phyloP scores from a whole-genome alignment of 2,888 invertebrate species.

The Habroteleia sp. region DNA sequence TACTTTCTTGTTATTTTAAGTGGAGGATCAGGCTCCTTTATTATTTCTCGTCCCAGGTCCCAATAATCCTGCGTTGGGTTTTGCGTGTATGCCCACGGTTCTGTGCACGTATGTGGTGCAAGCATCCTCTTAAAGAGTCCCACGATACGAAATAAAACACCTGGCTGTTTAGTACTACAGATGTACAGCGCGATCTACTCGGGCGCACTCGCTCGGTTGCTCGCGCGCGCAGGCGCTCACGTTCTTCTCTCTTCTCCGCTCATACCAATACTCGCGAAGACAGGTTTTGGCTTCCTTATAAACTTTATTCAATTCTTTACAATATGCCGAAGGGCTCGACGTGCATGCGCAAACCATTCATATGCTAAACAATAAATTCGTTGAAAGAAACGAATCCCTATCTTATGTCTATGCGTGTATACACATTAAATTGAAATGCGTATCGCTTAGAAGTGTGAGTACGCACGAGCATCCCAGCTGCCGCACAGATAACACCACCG shows the following conservation, averaged over 20 bases:
- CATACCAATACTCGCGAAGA: constrained; percentile 63
- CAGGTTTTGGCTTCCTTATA: constrained; percentile 73
- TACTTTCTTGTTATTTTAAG: constrained; percentile 58
- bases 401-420: constrained; percentile 64
- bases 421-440: constrained; percentile 48
- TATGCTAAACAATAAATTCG: constrained; percentile 80
- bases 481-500: constrained; percentile 45
- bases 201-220: constrained; percentile 29
- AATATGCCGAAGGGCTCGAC: constrained; percentile 76
- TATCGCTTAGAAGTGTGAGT: constrained; percentile 46
- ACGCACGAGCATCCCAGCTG: constrained; percentile 57
- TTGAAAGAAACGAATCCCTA: constrained; percentile 77
- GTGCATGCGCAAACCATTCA: constrained; percentile 72
- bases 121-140: constrained; percentile 65
- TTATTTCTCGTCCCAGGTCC: constrained; percentile 55
- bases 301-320: constrained; percentile 79
- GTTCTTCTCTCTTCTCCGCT: constrained; percentile 43
- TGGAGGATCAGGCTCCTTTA: constrained; percentile 53
- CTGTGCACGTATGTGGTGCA: constrained; percentile 56
- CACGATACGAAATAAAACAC: constrained; percentile 67
- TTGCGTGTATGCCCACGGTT: constrained; percentile 42
- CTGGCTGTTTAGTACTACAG: constrained; percentile 65
- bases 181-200: constrained; percentile 53
- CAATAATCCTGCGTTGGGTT: constrained; percentile 43
- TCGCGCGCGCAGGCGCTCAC: constrained; percentile 50